Evolutionary conservation across 2,797 vertebrate genomes (phyloP).

Genomic region (Pygocentrus nattereri): DNA sequence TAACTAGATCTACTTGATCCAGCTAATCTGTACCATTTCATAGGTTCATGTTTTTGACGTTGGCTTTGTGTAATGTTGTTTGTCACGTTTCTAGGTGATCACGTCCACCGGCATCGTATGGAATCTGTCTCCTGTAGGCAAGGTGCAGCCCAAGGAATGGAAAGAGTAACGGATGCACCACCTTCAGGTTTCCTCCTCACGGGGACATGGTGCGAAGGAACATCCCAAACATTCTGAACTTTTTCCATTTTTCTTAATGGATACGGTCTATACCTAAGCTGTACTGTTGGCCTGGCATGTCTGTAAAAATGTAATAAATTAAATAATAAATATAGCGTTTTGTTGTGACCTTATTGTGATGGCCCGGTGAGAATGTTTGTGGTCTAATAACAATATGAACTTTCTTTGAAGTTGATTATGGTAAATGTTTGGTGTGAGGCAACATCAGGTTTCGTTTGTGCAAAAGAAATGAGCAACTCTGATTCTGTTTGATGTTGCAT

Average conservation of each 20-base stretch:
- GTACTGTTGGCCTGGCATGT: slow-evolving; percentile 65
- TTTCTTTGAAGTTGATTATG: not conserved
- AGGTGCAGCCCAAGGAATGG: slow-evolving; percentile 76
- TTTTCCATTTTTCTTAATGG: slow-evolving; percentile 54
- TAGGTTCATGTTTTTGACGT: not conserved
- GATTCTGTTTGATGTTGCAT: not conserved
- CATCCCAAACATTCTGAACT: slow-evolving; percentile 50
- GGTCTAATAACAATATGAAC: not conserved
- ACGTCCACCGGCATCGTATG: slow-evolving; percentile 79
- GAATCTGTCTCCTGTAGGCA: slow-evolving; percentile 80
- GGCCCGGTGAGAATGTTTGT: not conserved
- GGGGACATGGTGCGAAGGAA: slow-evolving; percentile 8
- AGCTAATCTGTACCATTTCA: not conserved
- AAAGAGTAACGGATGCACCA: slow-evolving; percentile 65
- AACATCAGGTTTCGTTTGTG: not conserved
- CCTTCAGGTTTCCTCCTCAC: not conserved
- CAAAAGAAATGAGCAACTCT: not conserved
- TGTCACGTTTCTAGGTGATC: slow-evolving; percentile 67
- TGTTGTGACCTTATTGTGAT: not conserved
- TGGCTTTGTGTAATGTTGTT: not conserved
- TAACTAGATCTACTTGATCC: not conserved
- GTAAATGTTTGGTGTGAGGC: not conserved
- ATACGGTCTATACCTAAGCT: slow-evolving; percentile 54
- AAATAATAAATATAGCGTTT: slow-evolving; percentile 46
- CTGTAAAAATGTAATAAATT: slow-evolving; percentile 74